phyloP scores from a whole-genome alignment of 2,888 invertebrate genomes.

The Onthophagus sagittarius region DNA sequence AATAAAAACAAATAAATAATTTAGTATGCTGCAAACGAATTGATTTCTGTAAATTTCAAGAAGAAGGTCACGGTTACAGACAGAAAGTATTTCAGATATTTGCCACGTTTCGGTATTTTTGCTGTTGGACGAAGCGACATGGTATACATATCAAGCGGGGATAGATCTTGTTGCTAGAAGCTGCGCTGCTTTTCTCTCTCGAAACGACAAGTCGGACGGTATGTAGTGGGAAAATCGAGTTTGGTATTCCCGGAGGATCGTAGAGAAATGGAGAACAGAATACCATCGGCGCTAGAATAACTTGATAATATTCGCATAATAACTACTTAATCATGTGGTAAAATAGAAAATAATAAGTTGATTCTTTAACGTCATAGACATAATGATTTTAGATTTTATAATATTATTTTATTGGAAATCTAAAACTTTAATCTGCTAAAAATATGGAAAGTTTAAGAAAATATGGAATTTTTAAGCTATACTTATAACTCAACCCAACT shows the following conservation, averaged over 20 bases:
- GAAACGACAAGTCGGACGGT: background rate
- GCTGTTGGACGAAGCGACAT: background rate
- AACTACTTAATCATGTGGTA: background rate
- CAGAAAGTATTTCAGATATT: background rate
- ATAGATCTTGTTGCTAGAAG: background rate
- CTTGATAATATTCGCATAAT: background rate
- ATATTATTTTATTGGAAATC: too few species aligned
- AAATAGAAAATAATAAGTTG: too few species aligned
- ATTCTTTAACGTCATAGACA: too few species aligned
- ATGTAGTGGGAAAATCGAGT: background rate
- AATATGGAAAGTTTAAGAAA: too few species aligned
- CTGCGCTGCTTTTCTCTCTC: background rate
- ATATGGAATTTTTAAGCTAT: too few species aligned
- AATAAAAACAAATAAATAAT: background rate
- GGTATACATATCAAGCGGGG: background rate
- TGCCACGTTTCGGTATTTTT: background rate
- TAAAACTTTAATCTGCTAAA: too few species aligned
- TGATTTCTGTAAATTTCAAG: background rate
- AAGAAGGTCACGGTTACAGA: background rate
- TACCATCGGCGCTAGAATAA: background rate
- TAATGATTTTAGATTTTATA: too few species aligned
- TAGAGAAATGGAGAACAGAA: background rate
- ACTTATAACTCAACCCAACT: too few species aligned
- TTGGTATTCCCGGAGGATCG: background rate
- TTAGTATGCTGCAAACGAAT: background rate